Percentiles rank a stretch among this genome's conserved stretches.
Evolutionary conservation across 2,888 invertebrate genomes (phyloP).

Genomic region (Nomada fucata): DNA sequence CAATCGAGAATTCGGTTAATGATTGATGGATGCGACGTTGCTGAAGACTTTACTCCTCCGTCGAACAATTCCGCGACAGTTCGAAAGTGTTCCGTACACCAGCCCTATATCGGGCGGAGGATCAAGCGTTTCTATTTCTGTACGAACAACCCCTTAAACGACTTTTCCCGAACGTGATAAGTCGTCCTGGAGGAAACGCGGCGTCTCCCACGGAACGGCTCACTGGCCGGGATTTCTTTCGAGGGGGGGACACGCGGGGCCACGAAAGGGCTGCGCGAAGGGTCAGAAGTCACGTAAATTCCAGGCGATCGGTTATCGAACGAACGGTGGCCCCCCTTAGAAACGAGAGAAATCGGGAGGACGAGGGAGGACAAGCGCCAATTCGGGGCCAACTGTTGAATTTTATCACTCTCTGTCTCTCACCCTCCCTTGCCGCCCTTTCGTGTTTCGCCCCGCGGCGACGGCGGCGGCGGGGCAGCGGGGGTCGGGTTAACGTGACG

Average conservation of each 20-base stretch:
- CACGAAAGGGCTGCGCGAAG: conserved; percentile 2
- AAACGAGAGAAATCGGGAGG: conserved; percentile 34
- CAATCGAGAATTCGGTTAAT: too few relatives aligned
- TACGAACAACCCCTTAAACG: too few relatives aligned
- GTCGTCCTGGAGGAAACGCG: neutral
- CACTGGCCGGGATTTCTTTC: conserved; percentile 10
- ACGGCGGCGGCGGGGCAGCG: conserved; percentile 23
- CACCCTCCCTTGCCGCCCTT: conserved; percentile 32
- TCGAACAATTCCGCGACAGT: too few relatives aligned
- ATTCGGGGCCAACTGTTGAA: conserved; percentile 82
- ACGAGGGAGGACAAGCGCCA: conserved; percentile 67
- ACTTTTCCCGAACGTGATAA: neutral
- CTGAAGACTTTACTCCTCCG: too few relatives aligned
- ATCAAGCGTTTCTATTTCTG: neutral
- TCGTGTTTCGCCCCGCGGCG: conserved; percentile 45
- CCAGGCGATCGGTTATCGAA: conserved; percentile 66
- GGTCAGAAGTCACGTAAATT: conserved; percentile 66
- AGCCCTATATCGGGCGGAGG: too few relatives aligned
- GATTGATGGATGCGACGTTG: too few relatives aligned
- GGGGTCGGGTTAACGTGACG: conserved; percentile 63
- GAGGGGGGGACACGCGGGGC: neutral
- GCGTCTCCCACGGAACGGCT: neutral
- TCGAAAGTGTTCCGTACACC: too few relatives aligned
- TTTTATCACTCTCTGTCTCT: conserved; percentile 76
- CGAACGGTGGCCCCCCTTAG: conserved; percentile 30